phyloP scores from a whole-genome alignment of 2,888 invertebrate species.

The Schizotus pectinicornis region DNA sequence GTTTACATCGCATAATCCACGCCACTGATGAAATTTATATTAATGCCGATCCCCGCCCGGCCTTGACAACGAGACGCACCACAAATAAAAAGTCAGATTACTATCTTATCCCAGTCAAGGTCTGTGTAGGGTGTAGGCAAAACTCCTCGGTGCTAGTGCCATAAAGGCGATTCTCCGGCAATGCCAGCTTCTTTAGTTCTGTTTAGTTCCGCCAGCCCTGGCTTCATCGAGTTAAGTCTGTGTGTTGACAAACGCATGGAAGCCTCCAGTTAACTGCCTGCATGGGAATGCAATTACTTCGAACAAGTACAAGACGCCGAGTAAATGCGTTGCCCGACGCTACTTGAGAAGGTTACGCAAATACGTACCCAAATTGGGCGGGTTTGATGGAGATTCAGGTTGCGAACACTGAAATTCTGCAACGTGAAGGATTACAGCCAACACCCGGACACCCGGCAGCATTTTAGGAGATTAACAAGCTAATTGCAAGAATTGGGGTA shows the following conservation, averaged over 20 bases:
- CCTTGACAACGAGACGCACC: slow-evolving; percentile 47
- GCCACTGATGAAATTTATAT: slow-evolving; percentile 26
- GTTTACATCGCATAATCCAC: slow-evolving; percentile 4
- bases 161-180: slow-evolving; percentile 39
- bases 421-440: too few relatives aligned
- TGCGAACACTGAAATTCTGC: too few relatives aligned
- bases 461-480: too few relatives aligned
- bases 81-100: slow-evolving; percentile 47
- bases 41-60: slow-evolving; percentile 37
- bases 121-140: slow-evolving; percentile 29
- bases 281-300: slow-evolving; percentile 28
- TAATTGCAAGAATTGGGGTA: too few relatives aligned
- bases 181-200: slow-evolving; percentile 30
- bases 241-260: slow-evolving; percentile 15
- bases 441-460: too few relatives aligned
- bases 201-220: slow-evolving; percentile 43
- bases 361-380: too few relatives aligned
- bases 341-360: too few relatives aligned
- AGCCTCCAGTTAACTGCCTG: slow-evolving; percentile 5
- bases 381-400: too few relatives aligned
- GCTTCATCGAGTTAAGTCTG: slow-evolving; percentile 23
- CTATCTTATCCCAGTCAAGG: slow-evolving; percentile 50
- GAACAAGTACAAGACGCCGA: slow-evolving; percentile 7
- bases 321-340: too few relatives aligned
- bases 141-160: slow-evolving; percentile 12